phyloP scores from a whole-genome alignment of 2,888 invertebrate genomes.

The Machimus rusticus region DNA sequence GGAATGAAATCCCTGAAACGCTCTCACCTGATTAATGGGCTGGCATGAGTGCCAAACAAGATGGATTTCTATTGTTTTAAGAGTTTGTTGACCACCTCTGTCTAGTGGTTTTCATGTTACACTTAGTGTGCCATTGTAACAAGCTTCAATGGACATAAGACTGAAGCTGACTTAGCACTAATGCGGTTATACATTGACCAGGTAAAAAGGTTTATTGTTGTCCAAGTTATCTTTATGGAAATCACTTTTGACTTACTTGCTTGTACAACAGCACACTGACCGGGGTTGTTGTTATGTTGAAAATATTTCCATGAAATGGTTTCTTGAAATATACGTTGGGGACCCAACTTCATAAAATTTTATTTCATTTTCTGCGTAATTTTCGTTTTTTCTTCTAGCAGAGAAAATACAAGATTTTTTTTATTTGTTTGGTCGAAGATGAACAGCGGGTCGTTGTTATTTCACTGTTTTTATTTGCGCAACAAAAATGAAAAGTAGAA shows the following conservation, averaged over 20 bases:
- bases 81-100: not conserved
- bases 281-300: not conserved
- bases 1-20: not conserved
- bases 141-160: not conserved
- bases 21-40: not conserved
- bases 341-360: not conserved
- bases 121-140: not conserved
- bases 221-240: slow-evolving; percentile 15
- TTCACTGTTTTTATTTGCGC: slow-evolving; percentile 1
- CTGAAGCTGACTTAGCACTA: not conserved
- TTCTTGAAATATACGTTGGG: not conserved
- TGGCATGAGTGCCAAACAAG: not conserved
- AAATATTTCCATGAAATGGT: not conserved
- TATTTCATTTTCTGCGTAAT: not conserved
- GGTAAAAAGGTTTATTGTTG: not conserved
- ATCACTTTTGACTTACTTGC: not conserved
- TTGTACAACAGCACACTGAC: not conserved
- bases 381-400: not conserved
- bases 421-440: not conserved
- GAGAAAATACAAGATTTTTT: not conserved
- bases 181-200: not conserved
- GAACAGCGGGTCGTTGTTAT: not conserved
- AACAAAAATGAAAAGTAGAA: not conserved
- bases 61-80: not conserved
- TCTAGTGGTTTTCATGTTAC: not conserved